Evolutionary conservation across 2,113 vertebrate genomes (phyloP).

Genomic region (Xiphias gladius): DNA sequence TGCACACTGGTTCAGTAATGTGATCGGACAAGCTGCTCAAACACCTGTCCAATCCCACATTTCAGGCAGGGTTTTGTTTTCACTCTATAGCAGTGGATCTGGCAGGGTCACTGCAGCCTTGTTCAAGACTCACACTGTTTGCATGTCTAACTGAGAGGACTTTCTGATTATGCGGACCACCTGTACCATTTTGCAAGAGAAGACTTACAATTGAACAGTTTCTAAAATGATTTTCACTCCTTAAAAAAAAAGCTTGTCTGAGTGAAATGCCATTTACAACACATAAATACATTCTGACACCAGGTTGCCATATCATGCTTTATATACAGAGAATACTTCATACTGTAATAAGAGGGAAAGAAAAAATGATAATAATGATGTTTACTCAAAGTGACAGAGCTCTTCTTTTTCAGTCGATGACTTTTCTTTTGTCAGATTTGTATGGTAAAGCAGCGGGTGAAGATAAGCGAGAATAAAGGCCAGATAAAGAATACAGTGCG

Average conservation of each 20-base stretch:
- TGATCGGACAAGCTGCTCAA: slow-evolving; percentile 86
- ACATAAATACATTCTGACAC: slow-evolving; percentile 29
- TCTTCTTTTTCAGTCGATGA: slow-evolving; percentile 67
- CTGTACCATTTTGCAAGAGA: slow-evolving; percentile 72
- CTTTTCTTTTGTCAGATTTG: slow-evolving; percentile 76
- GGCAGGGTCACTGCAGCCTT: slow-evolving; percentile 80
- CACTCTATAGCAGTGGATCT: slow-evolving; percentile 75
- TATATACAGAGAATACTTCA: slow-evolving; percentile 47
- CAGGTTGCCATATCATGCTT: slow-evolving; percentile 50
- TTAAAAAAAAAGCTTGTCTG: slow-evolving; percentile 3
- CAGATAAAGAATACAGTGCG: slow-evolving; percentile 72
- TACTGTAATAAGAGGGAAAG: slow-evolving; percentile 29
- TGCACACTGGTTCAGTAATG: slow-evolving; percentile 80
- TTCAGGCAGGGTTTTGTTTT: slow-evolving; percentile 81
- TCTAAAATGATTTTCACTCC: slow-evolving; percentile 48
- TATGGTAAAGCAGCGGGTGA: slow-evolving; percentile 63
- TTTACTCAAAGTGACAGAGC: slow-evolving; percentile 57
- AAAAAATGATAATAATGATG: slow-evolving; percentile 63
- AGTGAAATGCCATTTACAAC: slow-evolving; percentile 48
- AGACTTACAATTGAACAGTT: slow-evolving; percentile 45
- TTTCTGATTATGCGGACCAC: slow-evolving; percentile 78
- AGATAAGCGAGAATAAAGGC: slow-evolving; percentile 75
- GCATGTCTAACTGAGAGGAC: slow-evolving; percentile 74
- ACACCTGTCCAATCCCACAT: slow-evolving; percentile 84
- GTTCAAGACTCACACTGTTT: slow-evolving; percentile 82